Percentiles rank a stretch among this genome's conserved stretches.
These are phyloP conservation scores for Smittia aterrima DNA, from an alignment of 2,888 invertebrate species.

Conservation along the genomic window DNA sequence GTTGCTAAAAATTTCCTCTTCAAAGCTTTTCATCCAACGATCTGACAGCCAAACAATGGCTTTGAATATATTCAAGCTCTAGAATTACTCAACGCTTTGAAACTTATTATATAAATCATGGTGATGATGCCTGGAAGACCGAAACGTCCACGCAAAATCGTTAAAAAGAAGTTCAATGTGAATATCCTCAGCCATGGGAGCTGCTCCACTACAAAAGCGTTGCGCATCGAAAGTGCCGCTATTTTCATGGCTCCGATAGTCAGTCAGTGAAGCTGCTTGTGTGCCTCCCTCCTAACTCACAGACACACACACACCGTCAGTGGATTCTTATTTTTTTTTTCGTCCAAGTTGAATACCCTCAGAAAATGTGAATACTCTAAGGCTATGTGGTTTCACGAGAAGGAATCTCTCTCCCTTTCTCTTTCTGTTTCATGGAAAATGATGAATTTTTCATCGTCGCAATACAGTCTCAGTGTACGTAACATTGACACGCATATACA, in stretches of 20 bases:
- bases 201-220: not conserved
- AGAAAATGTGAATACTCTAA: conserved; percentile 23
- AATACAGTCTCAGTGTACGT: not conserved
- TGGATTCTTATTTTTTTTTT: too few relatives aligned
- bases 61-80: too few relatives aligned
- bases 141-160: not conserved
- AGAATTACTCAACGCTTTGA: not conserved
- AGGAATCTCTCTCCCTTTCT: conserved; percentile 10
- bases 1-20: too few relatives aligned
- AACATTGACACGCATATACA: conserved; percentile 35
- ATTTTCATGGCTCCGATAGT: not conserved
- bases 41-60: too few relatives aligned
- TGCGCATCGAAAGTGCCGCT: not conserved
- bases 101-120: conserved; percentile 4
- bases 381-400: not conserved
- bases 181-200: conserved; percentile 31
- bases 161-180: conserved; percentile 22
- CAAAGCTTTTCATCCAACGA: too few relatives aligned
- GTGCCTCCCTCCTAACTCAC: not conserved
- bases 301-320: not conserved
- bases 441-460: conserved; percentile 33
- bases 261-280: conserved; percentile 1
- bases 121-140: not conserved
- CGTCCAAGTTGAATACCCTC: conserved; percentile 34
- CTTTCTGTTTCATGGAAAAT: conserved; percentile 12